phyloP scores from a whole-genome alignment of 2,888 invertebrate genomes.

The Orthosia gracilis region DNA sequence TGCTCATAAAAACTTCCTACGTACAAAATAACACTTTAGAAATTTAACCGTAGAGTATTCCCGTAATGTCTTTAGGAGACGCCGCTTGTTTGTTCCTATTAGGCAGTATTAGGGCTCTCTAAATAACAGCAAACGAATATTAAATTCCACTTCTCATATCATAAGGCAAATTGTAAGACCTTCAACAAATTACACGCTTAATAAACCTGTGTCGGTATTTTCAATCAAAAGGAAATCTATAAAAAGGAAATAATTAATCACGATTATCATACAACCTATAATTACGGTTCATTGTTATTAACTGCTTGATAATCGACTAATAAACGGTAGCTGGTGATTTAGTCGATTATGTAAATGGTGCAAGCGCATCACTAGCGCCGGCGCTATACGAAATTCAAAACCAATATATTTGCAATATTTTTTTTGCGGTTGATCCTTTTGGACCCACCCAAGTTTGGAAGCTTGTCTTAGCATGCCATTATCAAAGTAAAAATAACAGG shows the following conservation, averaged over 20 bases:
- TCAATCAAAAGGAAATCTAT: conserved; percentile 35
- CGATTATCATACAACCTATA: conserved; percentile 25
- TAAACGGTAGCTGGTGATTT: conserved; percentile 35
- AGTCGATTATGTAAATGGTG: conserved; percentile 46
- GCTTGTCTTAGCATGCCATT: conserved; percentile 1
- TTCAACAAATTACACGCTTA: conserved; percentile 25
- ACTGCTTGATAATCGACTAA: conserved; percentile 44
- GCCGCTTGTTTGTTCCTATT: conserved; percentile 30
- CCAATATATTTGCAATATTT: not conserved
- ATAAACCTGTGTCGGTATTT: conserved; percentile 19
- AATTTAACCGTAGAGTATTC: not conserved
- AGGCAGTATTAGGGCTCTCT: conserved; percentile 6
- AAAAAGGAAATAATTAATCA: conserved; percentile 13
- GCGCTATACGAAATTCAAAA: conserved; percentile 8
- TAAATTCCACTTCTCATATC: not conserved
- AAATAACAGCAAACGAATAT: conserved; percentile 19
- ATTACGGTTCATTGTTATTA: conserved; percentile 44
- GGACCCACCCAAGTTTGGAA: conserved; percentile 22
- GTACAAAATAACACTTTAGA: conserved; percentile 7
- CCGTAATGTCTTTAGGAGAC: conserved; percentile 40
- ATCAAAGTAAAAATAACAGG: conserved; percentile 16
- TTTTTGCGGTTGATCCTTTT: not conserved
- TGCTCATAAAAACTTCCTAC: conserved; percentile 15
- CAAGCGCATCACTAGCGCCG: conserved; percentile 40
- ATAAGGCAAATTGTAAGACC: conserved; percentile 11